These are phyloP conservation scores for Suricata suricatta DNA, from an alignment of 2,113 vertebrate genomes.

Conservation along the genomic window DNA sequence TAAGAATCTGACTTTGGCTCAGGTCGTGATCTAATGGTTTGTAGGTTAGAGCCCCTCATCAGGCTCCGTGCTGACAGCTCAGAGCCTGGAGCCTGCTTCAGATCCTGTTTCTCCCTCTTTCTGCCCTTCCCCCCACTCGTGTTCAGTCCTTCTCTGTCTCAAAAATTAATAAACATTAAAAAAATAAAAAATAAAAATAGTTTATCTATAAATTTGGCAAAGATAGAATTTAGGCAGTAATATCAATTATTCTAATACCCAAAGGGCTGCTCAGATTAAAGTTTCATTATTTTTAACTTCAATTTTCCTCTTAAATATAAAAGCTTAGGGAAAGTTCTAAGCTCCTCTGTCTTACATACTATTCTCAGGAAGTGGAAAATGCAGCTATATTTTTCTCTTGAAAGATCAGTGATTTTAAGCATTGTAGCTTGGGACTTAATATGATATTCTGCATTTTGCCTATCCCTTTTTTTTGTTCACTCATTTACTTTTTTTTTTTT, in stretches of 20 bases:
- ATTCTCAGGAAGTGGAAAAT: background rate
- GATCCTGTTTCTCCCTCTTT: no score
- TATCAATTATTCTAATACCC: background rate
- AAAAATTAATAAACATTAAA: no score
- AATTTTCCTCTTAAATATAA: background rate
- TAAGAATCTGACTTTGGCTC: no score
- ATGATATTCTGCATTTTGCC: background rate
- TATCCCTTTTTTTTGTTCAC: background rate
- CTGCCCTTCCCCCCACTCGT: no score
- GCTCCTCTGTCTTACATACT: background rate
- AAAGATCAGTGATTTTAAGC: background rate
- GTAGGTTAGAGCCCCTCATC: no score
- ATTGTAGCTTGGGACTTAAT: background rate
- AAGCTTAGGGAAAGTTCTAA: background rate
- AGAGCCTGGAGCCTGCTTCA: no score
- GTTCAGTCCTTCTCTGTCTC: no score
- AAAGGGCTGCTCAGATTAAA: background rate
- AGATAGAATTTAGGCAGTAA: background rate
- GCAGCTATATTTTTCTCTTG: background rate
- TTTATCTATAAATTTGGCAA: background rate
- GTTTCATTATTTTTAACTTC: background rate
- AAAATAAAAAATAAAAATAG: background rate
- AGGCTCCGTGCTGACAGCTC: no score
- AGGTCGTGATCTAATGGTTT: no score
- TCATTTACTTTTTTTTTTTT: background rate